Evolutionary conservation across 1,140 invertebrate species (phyloP).

Genomic region (Ceratina japonica): DNA sequence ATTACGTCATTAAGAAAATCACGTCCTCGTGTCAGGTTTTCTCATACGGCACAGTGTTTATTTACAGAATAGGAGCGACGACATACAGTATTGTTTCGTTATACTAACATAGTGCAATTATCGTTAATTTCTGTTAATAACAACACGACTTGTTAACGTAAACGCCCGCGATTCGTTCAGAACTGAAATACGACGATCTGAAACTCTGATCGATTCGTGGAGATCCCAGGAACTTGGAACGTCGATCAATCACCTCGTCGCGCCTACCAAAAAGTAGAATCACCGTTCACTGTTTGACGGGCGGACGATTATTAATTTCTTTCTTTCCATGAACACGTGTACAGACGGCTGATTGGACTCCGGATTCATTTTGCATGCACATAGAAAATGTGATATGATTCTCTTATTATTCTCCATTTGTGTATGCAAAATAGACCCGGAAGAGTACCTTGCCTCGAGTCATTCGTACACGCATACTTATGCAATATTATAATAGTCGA

Average conservation of each 20-base stretch:
- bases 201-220: neutral
- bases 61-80: constrained; percentile 75
- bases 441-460: too few species aligned
- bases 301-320: constrained; percentile 33
- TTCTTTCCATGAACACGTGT: constrained; percentile 63
- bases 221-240: constrained; percentile 19
- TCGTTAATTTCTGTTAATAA: constrained; percentile 71
- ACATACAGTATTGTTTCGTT: constrained; percentile 72
- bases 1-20: neutral
- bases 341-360: constrained; percentile 36
- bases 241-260: neutral
- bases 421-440: too few species aligned
- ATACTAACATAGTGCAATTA: constrained; percentile 72
- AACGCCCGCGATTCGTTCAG: constrained; percentile 29
- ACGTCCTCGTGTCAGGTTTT: constrained; percentile 15
- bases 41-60: constrained; percentile 70
- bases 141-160: constrained; percentile 60
- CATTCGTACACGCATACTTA: constrained; percentile 42
- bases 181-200: neutral
- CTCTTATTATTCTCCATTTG: too few species aligned
- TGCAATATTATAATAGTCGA: constrained; percentile 47
- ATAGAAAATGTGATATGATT: too few species aligned
- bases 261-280: constrained; percentile 2
- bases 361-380: too few species aligned
- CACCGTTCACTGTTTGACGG: neutral